These are phyloP conservation scores for Cydia strobilella DNA, from an alignment of 1,140 invertebrate genomes.

Conservation along the genomic window DNA sequence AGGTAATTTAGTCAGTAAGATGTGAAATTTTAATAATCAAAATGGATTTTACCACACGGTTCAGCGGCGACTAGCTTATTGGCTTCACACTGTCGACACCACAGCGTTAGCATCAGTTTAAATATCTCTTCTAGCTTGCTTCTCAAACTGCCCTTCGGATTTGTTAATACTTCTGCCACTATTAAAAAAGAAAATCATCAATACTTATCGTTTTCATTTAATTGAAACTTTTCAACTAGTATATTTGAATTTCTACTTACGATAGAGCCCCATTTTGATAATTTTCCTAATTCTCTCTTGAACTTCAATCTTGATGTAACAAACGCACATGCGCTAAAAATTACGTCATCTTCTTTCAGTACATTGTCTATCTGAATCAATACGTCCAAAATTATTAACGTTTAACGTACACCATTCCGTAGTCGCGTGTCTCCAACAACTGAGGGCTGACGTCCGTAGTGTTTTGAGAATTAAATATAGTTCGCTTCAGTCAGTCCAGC, in stretches of 20 bases:
- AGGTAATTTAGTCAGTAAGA: neutral
- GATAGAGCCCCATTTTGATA: slow-evolving; percentile 57
- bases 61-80: slow-evolving; percentile 81
- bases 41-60: slow-evolving; percentile 79
- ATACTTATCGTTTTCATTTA: slow-evolving; percentile 32
- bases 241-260: slow-evolving; percentile 53
- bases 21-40: neutral
- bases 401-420: slow-evolving; percentile 56
- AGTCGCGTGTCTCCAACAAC: slow-evolving; percentile 66
- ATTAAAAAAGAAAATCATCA: slow-evolving; percentile 49
- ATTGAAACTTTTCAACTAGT: slow-evolving; percentile 33
- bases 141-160: slow-evolving; percentile 81
- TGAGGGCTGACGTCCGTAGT: slow-evolving; percentile 62
- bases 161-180: slow-evolving; percentile 63
- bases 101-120: slow-evolving; percentile 89
- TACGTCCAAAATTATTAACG: slow-evolving; percentile 55
- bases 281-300: slow-evolving; percentile 42
- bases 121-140: slow-evolving; percentile 87
- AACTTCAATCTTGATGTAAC: slow-evolving; percentile 44
- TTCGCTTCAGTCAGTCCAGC: slow-evolving; percentile 53
- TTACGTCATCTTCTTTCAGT: slow-evolving; percentile 50
- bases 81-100: slow-evolving; percentile 87
- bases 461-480: slow-evolving; percentile 72
- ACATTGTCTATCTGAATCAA: slow-evolving; percentile 58
- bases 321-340: slow-evolving; percentile 44